These are phyloP conservation scores for Andrena praecox DNA, from an alignment of 2,888 invertebrate genomes.

Conservation along the genomic window DNA sequence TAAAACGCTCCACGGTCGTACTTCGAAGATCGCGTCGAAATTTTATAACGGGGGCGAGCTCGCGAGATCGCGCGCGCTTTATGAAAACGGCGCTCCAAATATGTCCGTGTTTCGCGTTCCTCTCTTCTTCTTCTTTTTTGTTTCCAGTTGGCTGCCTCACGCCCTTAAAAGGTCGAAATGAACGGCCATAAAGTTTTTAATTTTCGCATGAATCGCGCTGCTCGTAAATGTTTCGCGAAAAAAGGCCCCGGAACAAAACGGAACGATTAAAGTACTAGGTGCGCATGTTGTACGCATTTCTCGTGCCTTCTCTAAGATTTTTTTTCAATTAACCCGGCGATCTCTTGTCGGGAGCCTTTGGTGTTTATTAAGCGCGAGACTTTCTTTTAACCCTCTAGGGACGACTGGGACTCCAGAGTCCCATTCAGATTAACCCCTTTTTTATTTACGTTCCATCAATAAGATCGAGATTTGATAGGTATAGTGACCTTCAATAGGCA, in stretches of 20 bases:
- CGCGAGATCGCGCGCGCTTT: conserved; percentile 4
- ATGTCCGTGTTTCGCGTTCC: conserved; percentile 30
- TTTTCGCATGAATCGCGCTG: conserved; percentile 43
- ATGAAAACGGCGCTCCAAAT: conserved; percentile 52
- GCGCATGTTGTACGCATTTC: background rate
- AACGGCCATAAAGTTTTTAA: conserved; percentile 48
- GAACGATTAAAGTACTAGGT: conserved; percentile 32
- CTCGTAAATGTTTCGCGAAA: conserved; percentile 8
- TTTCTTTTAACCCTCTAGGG: no score
- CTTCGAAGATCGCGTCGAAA: conserved; percentile 64
- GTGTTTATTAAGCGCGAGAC: background rate
- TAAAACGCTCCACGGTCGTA: conserved; percentile 49
- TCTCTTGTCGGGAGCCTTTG: background rate
- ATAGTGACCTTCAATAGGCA: no score
- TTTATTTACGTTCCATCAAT: no score
- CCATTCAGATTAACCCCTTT: no score
- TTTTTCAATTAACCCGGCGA: conserved; percentile 19
- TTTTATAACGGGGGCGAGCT: conserved; percentile 49
- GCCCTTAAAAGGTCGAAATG: conserved; percentile 33
- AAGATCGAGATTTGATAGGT: no score
- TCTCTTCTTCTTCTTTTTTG: conserved; percentile 3
- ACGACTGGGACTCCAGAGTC: no score
- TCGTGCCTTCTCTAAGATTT: background rate
- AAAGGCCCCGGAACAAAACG: background rate
- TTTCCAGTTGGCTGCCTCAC: background rate